Evolutionary conservation across 2,113 vertebrate species (phyloP).

Genomic region (Poecilia latipinna): DNA sequence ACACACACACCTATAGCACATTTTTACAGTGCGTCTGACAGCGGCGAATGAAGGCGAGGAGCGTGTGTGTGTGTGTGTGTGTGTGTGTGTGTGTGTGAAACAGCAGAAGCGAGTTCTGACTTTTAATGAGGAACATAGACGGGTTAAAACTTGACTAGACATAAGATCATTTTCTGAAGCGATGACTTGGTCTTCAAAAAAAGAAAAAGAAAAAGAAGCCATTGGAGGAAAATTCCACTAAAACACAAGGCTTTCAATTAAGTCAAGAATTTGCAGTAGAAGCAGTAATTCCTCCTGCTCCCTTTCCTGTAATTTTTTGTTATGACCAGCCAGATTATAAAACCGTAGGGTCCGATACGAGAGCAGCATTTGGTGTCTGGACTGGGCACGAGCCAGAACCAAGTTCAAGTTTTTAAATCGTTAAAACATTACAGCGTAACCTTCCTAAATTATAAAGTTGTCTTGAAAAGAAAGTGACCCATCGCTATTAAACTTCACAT

Average conservation of each 20-base stretch:
- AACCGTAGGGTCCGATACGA: background rate
- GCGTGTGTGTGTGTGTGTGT: background rate
- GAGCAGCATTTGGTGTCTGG: too few relatives aligned
- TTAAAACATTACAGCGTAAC: too few relatives aligned
- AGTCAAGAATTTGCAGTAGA: background rate
- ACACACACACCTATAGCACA: constrained; percentile 3
- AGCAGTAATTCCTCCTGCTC: background rate
- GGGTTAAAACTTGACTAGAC: constrained; percentile 48
- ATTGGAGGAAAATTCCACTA: constrained; percentile 34
- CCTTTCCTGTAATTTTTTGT: background rate
- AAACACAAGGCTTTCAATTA: background rate
- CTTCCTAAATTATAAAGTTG: too few relatives aligned
- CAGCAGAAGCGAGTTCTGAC: background rate
- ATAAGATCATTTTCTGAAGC: background rate
- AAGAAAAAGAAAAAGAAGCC: background rate
- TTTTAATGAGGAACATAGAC: background rate
- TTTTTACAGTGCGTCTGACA: constrained; percentile 24
- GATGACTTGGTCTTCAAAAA: constrained; percentile 1
- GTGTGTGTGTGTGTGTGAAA: background rate
- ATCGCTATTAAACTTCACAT: too few relatives aligned
- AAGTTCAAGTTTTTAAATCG: too few relatives aligned
- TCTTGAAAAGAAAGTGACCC: too few relatives aligned
- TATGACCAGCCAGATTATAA: background rate
- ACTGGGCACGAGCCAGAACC: too few relatives aligned
- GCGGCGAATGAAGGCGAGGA: constrained; percentile 12